Percentiles rank a stretch among this genome's conserved stretches.
Conservation (phyloP, 2,888 invertebrate species). For the Caenorhabditis uteleia region DNA sequence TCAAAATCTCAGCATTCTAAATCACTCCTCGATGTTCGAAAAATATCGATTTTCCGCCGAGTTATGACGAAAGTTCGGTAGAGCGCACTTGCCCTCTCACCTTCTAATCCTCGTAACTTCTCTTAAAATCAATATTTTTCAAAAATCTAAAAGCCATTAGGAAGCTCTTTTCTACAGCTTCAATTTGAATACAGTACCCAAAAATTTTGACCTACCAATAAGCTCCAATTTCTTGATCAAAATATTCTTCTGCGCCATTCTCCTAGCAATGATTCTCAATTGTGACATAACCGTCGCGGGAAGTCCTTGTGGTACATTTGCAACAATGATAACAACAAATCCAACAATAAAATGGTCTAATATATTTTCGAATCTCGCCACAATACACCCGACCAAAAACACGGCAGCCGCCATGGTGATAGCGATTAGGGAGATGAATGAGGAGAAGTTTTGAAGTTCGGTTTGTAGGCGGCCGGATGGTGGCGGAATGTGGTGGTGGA, state of each 20-base stretch:
- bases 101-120: too few relatives aligned
- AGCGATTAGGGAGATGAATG: slow-evolving; percentile 62
- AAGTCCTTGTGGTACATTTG: slow-evolving; percentile 65
- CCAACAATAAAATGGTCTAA: slow-evolving; percentile 67
- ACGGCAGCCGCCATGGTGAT: slow-evolving; percentile 64
- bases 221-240: slow-evolving; percentile 78
- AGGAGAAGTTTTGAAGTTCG: slow-evolving; percentile 50
- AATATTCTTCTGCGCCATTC: slow-evolving; percentile 99
- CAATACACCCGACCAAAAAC: slow-evolving; percentile 64
- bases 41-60: too few relatives aligned
- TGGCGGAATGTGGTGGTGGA: slow-evolving; percentile 50
- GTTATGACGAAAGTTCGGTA: too few relatives aligned
- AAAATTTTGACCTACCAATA: slow-evolving; percentile 59
- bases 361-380: slow-evolving; percentile 64
- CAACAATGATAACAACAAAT: slow-evolving; percentile 67
- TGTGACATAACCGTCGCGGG: slow-evolving; percentile 69
- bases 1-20: too few relatives aligned
- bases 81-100: too few relatives aligned
- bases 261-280: slow-evolving; percentile 76
- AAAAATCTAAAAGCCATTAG: too few relatives aligned
- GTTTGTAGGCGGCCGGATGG: slow-evolving; percentile 46
- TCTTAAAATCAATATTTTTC: too few relatives aligned
- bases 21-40: too few relatives aligned
- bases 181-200: slow-evolving; percentile 77
- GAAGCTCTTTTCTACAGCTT: too few relatives aligned